phyloP scores from a whole-genome alignment of 2,113 vertebrate genomes.

The sheep (Ovis aries) region DNA sequence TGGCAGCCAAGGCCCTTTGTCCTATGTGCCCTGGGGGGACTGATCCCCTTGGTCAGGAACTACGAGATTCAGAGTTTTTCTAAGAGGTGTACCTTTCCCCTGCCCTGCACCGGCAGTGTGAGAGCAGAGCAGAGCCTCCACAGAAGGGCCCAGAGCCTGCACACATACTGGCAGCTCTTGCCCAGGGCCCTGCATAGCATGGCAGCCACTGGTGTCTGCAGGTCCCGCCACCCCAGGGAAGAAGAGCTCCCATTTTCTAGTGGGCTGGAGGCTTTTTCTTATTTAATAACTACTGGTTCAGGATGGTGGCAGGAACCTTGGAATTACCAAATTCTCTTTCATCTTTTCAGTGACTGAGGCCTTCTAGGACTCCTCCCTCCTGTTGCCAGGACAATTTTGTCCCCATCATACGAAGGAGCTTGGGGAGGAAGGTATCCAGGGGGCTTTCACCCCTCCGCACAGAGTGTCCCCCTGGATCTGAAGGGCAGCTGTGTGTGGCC shows the following conservation, averaged over 20 bases:
- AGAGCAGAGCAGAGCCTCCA: no score
- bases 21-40: not conserved
- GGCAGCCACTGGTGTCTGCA: not conserved
- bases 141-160: not conserved
- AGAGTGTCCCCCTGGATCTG: not conserved
- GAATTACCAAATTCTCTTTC: not conserved
- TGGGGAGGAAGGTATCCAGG: not conserved
- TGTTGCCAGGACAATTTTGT: not conserved
- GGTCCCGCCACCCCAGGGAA: rapidly evolving
- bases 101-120: rapidly evolving
- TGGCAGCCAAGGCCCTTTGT: not conserved
- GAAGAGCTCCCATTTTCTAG: not conserved
- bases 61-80: not conserved
- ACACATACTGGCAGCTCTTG: not conserved
- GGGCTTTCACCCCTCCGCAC: rapidly evolving
- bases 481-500: not conserved
- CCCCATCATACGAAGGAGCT: not conserved
- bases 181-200: rapidly evolving
- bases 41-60: not conserved
- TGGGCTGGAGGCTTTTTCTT: not conserved
- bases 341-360: not conserved
- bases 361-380: not conserved
- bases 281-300: not conserved
- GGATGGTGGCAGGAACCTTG: not conserved
- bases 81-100: not conserved